Evolutionary conservation across 2,113 vertebrate genomes (phyloP).

Genomic region (Etheostoma spectabile): DNA sequence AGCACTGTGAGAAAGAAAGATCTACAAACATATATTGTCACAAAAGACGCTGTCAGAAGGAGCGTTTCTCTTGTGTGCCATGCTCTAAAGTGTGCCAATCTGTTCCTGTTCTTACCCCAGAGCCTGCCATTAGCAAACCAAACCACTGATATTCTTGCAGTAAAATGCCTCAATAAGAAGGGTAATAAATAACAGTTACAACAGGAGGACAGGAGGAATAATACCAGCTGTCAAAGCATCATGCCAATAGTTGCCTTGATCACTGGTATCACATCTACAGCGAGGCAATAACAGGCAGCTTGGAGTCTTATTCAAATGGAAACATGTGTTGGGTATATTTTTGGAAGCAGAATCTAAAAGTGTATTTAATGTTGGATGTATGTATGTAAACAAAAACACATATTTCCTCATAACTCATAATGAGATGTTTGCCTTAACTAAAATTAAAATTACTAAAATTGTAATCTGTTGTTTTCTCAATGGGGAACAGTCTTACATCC

Average conservation of each 20-base stretch:
- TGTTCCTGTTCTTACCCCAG: not conserved
- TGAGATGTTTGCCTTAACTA: not conserved
- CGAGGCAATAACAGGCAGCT: not conserved
- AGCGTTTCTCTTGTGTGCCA: not conserved
- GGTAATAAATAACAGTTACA: constrained; percentile 9
- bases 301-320: not conserved
- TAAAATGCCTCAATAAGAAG: constrained; percentile 1
- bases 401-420: too few relatives aligned
- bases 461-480: not conserved
- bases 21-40: not conserved
- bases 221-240: constrained; percentile 27
- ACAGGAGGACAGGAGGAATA: not conserved
- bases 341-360: not conserved
- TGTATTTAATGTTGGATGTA: too few relatives aligned
- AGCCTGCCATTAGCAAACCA: constrained; percentile 5
- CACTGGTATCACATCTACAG: constrained; percentile 1
- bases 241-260: not conserved
- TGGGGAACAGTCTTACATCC: not conserved
- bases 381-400: too few relatives aligned
- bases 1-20: not conserved
- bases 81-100: constrained; percentile 9
- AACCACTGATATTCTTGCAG: not conserved
- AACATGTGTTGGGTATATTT: not conserved
- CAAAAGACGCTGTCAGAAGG: not conserved
- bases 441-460: too few relatives aligned